These are phyloP conservation scores for Chiridota heheva DNA, from an alignment of 35 echinoderm and acorn worm species.

Conservation along the genomic window DNA sequence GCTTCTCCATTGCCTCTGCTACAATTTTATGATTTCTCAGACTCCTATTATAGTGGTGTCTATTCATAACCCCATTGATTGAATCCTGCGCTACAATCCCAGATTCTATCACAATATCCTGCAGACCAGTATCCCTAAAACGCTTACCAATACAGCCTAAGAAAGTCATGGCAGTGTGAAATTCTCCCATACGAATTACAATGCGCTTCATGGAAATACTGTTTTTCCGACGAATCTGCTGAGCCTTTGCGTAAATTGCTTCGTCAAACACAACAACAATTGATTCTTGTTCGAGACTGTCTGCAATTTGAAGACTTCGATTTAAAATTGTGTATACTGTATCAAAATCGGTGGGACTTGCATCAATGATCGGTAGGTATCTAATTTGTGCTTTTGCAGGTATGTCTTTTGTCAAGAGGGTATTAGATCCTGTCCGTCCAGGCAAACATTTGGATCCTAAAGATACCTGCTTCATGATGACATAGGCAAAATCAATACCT, in stretches of 20 bases:
- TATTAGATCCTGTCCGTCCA: conserved; percentile 65
- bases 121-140: conserved; percentile 30
- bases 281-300: conserved; percentile 33
- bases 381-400: conserved; percentile 3
- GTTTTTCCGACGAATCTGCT: conserved; percentile 80
- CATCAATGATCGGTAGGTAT: conserved; percentile 29
- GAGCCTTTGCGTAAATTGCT: conserved; percentile 63
- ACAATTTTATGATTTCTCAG: conserved; percentile 14
- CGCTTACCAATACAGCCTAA: conserved; percentile 18
- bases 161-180: conserved; percentile 27
- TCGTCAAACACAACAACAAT: conserved; percentile 67
- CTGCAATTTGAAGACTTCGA: conserved; percentile 47
- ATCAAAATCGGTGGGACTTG: neutral
- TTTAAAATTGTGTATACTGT: conserved; percentile 63
- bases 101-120: conserved; percentile 25
- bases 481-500: too few species aligned
- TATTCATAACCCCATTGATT: conserved; percentile 17
- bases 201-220: conserved; percentile 9
- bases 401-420: neutral
- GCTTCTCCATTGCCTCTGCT: conserved; percentile 20
- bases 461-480: too few species aligned
- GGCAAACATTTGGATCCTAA: too few species aligned
- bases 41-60: conserved; percentile 41
- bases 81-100: conserved; percentile 33
- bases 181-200: conserved; percentile 62